Conservation (phyloP, 2,797 vertebrate genomes). For the Odontamblyopus lacepedii region DNA sequence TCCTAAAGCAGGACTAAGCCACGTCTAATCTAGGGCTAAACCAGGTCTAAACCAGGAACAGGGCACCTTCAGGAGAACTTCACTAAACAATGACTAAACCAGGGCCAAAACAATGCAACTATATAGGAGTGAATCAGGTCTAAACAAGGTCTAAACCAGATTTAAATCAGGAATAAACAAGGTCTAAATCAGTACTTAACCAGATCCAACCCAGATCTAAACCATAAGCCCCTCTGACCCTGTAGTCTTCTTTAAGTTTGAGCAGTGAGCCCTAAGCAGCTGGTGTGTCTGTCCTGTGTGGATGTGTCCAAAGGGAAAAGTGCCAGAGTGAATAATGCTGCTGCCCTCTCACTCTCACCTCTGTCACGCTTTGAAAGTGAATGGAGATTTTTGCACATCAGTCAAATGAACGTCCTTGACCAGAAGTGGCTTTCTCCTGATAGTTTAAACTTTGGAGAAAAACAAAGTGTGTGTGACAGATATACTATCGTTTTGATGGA, state of each 20-base stretch:
- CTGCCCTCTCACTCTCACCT: not conserved
- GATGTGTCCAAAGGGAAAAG: not conserved
- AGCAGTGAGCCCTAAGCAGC: not conserved
- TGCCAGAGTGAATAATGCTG: not conserved
- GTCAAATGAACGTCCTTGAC: constrained; percentile 1
- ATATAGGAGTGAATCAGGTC: too few relatives aligned
- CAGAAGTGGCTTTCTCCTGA: not conserved
- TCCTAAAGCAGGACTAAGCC: too few relatives aligned
- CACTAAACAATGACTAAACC: too few relatives aligned
- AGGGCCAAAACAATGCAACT: too few relatives aligned
- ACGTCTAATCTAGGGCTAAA: too few relatives aligned
- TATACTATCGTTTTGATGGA: not conserved
- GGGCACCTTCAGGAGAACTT: too few relatives aligned
- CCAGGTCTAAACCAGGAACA: too few relatives aligned
- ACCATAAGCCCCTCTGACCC: not conserved
- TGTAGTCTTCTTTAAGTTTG: not conserved
- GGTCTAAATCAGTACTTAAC: too few relatives aligned
- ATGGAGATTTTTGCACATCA: not conserved
- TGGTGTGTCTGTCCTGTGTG: not conserved
- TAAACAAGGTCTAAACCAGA: not conserved
- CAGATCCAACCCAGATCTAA: not conserved
- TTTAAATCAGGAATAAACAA: too few relatives aligned
- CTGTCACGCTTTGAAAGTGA: not conserved
- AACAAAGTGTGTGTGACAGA: not conserved
- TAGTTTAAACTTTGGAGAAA: not conserved